phyloP scores from a whole-genome alignment of 2,797 vertebrate genomes.

The Harpagifer antarcticus region DNA sequence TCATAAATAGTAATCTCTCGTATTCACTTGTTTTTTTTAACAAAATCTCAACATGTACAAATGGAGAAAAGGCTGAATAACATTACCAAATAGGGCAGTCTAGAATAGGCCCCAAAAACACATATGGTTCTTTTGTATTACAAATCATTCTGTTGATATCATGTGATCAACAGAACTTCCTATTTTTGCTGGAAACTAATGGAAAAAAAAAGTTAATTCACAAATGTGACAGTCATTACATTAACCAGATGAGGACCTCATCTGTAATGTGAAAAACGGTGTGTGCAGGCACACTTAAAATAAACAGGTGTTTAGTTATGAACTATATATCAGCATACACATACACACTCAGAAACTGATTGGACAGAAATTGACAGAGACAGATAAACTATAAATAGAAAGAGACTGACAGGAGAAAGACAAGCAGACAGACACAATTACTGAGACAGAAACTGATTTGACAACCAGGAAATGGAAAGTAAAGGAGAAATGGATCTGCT shows the following conservation, averaged over 20 bases:
- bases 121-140: conserved; percentile 5
- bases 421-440: conserved; percentile 22
- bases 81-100: not conserved
- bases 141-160: conserved; percentile 10
- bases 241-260: not conserved
- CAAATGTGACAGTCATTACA: not conserved
- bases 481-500: conserved; percentile 14
- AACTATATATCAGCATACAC: not conserved
- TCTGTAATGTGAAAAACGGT: conserved; percentile 11
- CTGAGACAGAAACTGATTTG: conserved; percentile 37
- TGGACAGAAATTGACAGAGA: conserved; percentile 28
- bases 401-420: conserved; percentile 19
- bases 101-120: not conserved
- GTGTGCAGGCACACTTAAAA: conserved; percentile 11
- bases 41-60: conserved; percentile 19
- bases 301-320: not conserved
- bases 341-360: not conserved
- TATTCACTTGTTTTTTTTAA: not conserved
- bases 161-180: conserved; percentile 12
- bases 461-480: conserved; percentile 16
- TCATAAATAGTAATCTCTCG: not conserved
- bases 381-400: conserved; percentile 10
- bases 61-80: not conserved
- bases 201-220: not conserved
- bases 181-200: conserved; percentile 11